phyloP scores from a whole-genome alignment of 2,113 vertebrate species.

The Arizona elegans region DNA sequence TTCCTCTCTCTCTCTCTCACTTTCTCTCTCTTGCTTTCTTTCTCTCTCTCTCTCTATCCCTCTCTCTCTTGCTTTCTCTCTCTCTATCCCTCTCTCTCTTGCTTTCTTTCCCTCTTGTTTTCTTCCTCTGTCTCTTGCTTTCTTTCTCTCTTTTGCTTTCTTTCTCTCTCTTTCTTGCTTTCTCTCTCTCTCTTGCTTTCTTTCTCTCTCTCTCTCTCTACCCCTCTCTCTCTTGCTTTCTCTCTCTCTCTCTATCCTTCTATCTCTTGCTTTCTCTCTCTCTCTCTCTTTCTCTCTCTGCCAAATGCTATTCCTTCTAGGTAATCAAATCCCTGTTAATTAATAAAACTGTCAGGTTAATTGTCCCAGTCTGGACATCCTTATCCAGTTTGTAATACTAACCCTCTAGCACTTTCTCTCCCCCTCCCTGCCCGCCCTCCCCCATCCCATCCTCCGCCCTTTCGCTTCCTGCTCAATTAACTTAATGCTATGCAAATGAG shows the following conservation, averaged over 20 bases:
- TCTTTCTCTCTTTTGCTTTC: too few species aligned
- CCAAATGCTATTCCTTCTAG: slow-evolving; percentile 68
- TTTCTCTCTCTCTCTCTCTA: too few species aligned
- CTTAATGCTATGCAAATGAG: slow-evolving; percentile 98
- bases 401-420: slow-evolving; percentile 66
- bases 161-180: too few species aligned
- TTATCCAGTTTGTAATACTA: slow-evolving; percentile 88
- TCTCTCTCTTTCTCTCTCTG: background rate
- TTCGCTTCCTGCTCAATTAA: slow-evolving; percentile 85
- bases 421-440: background rate
- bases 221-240: too few species aligned
- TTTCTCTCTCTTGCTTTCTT: too few species aligned
- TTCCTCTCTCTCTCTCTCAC: too few species aligned
- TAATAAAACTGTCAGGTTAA: slow-evolving; percentile 94
- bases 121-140: too few species aligned
- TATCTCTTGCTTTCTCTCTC: background rate
- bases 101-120: too few species aligned
- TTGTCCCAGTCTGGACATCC: slow-evolving; percentile 80
- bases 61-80: too few species aligned
- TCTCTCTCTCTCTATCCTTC: background rate
- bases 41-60: too few species aligned
- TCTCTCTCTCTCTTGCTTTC: rapidly evolving
- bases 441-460: slow-evolving; percentile 66
- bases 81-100: too few species aligned
- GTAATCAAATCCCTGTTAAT: slow-evolving; percentile 92